Conservation (phyloP, 2,113 vertebrate species). For the Ellobius talpinus region DNA sequence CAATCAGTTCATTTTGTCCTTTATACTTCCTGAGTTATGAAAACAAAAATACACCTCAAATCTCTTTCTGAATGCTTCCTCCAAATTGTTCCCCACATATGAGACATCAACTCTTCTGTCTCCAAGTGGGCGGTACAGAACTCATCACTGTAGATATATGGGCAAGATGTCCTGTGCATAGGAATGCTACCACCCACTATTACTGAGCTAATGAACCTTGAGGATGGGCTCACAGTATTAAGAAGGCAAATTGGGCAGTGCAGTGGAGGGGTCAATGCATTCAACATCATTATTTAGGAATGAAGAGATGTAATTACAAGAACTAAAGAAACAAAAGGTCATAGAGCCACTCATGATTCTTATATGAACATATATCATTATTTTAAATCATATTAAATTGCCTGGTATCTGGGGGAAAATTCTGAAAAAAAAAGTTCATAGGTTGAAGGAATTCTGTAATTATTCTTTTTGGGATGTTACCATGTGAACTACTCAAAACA, state of each 20-base stretch:
- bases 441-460: constrained; percentile 18
- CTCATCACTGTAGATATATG: not conserved
- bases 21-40: not conserved
- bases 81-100: not conserved
- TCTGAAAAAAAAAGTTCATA: not conserved
- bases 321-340: not conserved
- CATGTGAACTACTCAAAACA: not conserved
- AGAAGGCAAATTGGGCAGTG: not conserved
- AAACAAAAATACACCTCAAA: not conserved
- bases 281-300: not conserved
- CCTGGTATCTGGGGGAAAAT: not conserved
- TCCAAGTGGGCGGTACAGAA: not conserved
- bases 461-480: constrained; percentile 26
- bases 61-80: constrained; percentile 3
- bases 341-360: not conserved
- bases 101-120: not conserved
- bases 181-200: not conserved
- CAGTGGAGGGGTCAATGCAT: not conserved
- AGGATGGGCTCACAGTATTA: not conserved
- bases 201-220: not conserved
- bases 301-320: not conserved
- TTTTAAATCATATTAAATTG: constrained; percentile 3
- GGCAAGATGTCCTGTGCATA: not conserved
- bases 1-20: constrained; percentile 19
- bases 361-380: not conserved